Base-by-base conservation (phyloP, 2,888 invertebrate genomes). In the Tachina grossa region DNA sequence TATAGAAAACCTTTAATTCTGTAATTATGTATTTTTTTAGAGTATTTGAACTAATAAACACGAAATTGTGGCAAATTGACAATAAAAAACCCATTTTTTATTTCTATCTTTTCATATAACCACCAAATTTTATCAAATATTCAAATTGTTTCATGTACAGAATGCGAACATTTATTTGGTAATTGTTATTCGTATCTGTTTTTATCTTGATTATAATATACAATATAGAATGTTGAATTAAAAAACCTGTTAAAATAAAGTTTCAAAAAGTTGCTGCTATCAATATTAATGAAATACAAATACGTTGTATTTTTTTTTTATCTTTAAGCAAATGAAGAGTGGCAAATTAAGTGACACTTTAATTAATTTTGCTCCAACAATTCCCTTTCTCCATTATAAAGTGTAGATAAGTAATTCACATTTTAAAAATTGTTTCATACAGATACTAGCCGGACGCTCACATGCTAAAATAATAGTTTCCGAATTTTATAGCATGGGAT, bases 151-250 rank as follows among this genome's bases (percentile, higher is more conserved):
- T 68, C 13, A 53, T 68, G 51, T 9, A 9, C 39, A 19, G 41
- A 16, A 16, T 53, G 13, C 41, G 41, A 14, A 53, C 51, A 68
- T 13, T 51, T 39, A 68, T 13, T 51, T 39, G 51, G 39, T 51
- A 68, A 53, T 53, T 68, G 16, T 10, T 51, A 53, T 68, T 68
- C 41, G 39, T 19, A 63, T n/a, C 43, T 13, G 63, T 45, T 19
- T 63, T 19, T 65, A 8, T 65, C 16, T 65, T 31, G 65, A 65
- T 47, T 47, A 65, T 9, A 65, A 47, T 43, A 47, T 47, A n/a
- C n/a, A n/a, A 31, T 14, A 47, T 22, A 4, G n/a, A 65, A 65
- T 47, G 9, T 13, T 16, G n/a, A 68, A 51, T 16, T 68, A 39
- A 51, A 41, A 51, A 41, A 16, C 1, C 16, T 31, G 14, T 22